A percentile compares a stretch with the other conserved stretches of the same genome.
Evolutionary conservation across 2,888 invertebrate species (phyloP).

Genomic region (Cataglyphis rosenhaueri): DNA sequence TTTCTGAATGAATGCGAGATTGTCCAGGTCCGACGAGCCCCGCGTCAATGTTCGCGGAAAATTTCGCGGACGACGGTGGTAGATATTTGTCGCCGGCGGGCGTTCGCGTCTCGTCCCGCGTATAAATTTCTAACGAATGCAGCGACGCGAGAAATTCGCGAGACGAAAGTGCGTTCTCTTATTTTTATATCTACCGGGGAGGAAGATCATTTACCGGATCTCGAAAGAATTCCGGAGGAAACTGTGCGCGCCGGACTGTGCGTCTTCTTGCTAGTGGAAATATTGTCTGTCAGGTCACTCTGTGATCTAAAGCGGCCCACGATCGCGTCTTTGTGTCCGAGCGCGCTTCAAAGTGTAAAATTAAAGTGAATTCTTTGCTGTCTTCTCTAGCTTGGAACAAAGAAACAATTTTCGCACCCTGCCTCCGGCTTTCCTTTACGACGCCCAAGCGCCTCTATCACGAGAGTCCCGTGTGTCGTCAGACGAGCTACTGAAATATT

Average conservation of each 20-base stretch:
- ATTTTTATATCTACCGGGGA: slow-evolving; percentile 24
- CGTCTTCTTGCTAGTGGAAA: slow-evolving; percentile 43
- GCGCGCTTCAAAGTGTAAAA: slow-evolving; percentile 52
- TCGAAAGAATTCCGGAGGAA: slow-evolving; percentile 17
- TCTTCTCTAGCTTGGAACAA: slow-evolving; percentile 52
- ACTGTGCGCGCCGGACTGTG: slow-evolving; percentile 1
- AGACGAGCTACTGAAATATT: slow-evolving; percentile 53
- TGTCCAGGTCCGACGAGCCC: slow-evolving; percentile 23
- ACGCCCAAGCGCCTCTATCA: slow-evolving; percentile 44
- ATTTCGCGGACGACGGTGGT: not conserved
- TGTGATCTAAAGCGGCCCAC: slow-evolving; percentile 51
- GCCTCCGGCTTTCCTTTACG: slow-evolving; percentile 53
- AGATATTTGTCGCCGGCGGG: not conserved
- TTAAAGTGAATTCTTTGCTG: slow-evolving; percentile 55
- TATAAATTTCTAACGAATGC: slow-evolving; percentile 12
- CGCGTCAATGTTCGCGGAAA: slow-evolving; percentile 8
- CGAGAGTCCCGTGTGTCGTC: slow-evolving; percentile 51
- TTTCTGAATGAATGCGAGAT: slow-evolving; percentile 48
- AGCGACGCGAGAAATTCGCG: not conserved
- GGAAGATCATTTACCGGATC: slow-evolving; percentile 42
- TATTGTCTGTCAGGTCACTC: slow-evolving; percentile 47
- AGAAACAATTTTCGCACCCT: slow-evolving; percentile 56
- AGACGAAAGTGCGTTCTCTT: slow-evolving; percentile 7
- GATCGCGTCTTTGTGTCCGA: slow-evolving; percentile 46
- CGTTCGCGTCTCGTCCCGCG: not conserved